Evolutionary conservation across 2,888 invertebrate genomes (phyloP), one percentile per base, ranked within the genome.

Genomic region (Leptinotarsa tumamoca): DNA sequence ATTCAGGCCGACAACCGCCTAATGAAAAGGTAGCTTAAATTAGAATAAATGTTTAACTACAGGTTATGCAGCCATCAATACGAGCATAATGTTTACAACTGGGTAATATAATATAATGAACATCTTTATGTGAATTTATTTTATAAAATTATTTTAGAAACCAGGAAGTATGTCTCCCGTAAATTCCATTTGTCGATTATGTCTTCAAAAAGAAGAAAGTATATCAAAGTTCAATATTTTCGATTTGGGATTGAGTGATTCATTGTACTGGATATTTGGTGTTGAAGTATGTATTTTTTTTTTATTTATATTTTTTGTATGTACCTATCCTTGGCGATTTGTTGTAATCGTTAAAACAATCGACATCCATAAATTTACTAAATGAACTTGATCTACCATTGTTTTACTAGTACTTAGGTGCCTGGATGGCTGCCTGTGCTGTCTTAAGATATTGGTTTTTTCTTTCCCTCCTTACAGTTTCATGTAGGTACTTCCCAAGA

Each of bases 181-280:
- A 15, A 52, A 15, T 52, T 5, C 33, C 3, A 70, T 70, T 70
- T 70, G 70, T 21, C 56, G 70, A 10, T 70, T 70, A 27, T 70
- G 70, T 58, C 58, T 70, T 21, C 70, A 21, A 23, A 70, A 70
- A 23, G 70, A 70, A 7, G 70, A 70, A 4, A 70, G 10, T 58
- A 52, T 70, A 43, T 7, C 49, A 15, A 70, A 70, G 58, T 18
- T 54, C 58, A 70, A 70, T 58, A 70, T 70, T 49, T 70, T 70
- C 17, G 70, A 70, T 61, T 43, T 70, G 17, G 17, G 23, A 58
- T 27, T 70, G 21, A 27, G 49, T 58, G 70, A 70, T 58, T 58
- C 50, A 2, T 70, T 70, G 21, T 70, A 70, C 58, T 70, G 70
- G 70, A 49, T 70, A 70, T 70, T 58, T 49, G 58, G 70, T 43